Percentiles rank a stretch among this genome's conserved stretches.
Evolutionary conservation across 2,797 vertebrate genomes (phyloP).

Genomic region (Siniperca obscura): DNA sequence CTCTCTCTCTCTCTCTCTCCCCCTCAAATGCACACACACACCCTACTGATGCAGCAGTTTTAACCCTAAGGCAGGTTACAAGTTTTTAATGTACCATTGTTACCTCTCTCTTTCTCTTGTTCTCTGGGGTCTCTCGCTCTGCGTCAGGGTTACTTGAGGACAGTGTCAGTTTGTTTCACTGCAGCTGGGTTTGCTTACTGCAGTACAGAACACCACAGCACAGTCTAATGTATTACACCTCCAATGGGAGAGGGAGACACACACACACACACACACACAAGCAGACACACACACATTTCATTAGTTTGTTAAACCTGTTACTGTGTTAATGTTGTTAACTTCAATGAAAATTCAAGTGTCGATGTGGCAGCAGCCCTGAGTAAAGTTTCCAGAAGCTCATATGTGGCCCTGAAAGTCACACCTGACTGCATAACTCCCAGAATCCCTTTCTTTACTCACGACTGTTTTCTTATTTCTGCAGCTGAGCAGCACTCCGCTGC

Average conservation of each 20-base stretch:
- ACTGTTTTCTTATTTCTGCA: constrained; percentile 7
- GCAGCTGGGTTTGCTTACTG: constrained; percentile 49
- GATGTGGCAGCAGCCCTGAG: not conserved
- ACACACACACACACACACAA: not conserved
- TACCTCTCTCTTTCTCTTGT: not conserved
- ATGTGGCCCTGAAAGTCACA: not conserved
- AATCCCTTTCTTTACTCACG: not conserved
- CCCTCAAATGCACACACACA: not conserved
- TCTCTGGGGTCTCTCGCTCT: constrained; percentile 9
- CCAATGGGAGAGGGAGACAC: not conserved
- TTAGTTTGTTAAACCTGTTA: not conserved
- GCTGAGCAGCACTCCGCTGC: not conserved
- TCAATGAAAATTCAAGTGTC: not conserved
- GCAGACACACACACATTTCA: not conserved
- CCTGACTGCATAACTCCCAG: constrained; percentile 1
- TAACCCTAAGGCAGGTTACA: constrained; percentile 17
- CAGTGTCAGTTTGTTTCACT: constrained; percentile 42
- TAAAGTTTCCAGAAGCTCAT: constrained; percentile 1
- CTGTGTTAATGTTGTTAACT: not conserved
- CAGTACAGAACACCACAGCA: constrained; percentile 24
- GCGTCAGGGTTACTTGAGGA: constrained; percentile 54
- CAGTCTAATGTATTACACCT: constrained; percentile 24
- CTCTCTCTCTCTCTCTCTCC: no score
- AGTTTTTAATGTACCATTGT: constrained; percentile 14
- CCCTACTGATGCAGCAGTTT: constrained; percentile 19